Conservation (phyloP, 2,797 vertebrate genomes). For the Hippopotamyrus pictus region DNA sequence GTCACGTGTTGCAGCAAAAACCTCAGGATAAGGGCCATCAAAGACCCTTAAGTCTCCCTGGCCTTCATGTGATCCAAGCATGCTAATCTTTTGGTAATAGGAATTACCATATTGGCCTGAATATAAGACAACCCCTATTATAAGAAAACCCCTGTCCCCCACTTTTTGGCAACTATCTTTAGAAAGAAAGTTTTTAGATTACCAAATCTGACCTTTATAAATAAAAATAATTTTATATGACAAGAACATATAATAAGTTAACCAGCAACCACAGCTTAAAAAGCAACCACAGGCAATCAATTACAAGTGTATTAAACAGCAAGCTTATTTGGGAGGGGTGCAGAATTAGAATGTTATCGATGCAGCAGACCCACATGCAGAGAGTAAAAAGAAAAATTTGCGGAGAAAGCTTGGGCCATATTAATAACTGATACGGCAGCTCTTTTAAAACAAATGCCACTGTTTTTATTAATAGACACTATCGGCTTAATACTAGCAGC, state of each 20-base stretch:
- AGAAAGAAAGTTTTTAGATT: background rate
- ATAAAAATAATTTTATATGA: background rate
- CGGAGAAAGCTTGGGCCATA: background rate
- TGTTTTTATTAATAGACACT: background rate
- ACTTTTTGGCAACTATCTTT: background rate
- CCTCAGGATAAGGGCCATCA: conserved; percentile 70
- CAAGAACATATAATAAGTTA: background rate
- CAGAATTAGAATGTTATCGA: background rate
- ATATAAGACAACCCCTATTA: background rate
- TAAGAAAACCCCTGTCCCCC: background rate
- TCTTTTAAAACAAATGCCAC: background rate
- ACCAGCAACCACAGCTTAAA: background rate
- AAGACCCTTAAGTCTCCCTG: conserved; percentile 30
- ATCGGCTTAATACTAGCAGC: background rate
- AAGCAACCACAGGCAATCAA: background rate
- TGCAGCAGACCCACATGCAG: background rate
- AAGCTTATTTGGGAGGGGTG: background rate
- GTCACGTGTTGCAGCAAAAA: background rate
- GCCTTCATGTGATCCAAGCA: background rate
- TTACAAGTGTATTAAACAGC: background rate
- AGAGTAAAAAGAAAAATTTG: background rate
- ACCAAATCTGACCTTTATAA: background rate
- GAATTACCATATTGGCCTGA: background rate
- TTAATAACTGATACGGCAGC: background rate
- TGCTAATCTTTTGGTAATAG: background rate